Base-by-base conservation (phyloP, 2,888 invertebrate genomes). In the Colostygia pectinataria region DNA sequence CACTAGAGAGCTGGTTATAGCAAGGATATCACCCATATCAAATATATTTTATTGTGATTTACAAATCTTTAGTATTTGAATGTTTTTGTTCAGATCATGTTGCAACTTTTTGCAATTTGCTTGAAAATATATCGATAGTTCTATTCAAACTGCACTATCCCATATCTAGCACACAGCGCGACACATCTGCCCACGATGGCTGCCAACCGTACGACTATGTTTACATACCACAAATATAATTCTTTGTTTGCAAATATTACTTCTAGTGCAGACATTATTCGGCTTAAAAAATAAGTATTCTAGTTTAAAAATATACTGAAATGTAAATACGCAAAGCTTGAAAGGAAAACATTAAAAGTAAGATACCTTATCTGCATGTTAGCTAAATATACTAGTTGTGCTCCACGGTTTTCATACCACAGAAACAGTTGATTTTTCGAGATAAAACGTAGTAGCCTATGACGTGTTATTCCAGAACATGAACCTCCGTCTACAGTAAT, bases 161-260 rank as follows among this genome's bases (percentile, higher is more conserved):
- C 59, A 50, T 42, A 58, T 14, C 59, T 65, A 56, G 29, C 10
- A 8, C 39, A 9, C 36, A 55, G 50, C 60, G 65, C 62, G 69
- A 71, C 74, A 74, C 76, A 74, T 74, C 74, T 74, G 76, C 70
- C 63, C 57, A 48, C 57, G 61, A 63, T 60, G 57, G 54, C 57
- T 62, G 54, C 60, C 36, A 53, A 48, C 62, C 39, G 28, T 42
- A 15, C 15, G 8, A 40, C 33, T 12, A 45, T 68, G 67, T 71
- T 69, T 68, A 64, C 70, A 67, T 68, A 68, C 68, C 58, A 60
- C 65, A 57, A 71, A 73, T 69, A 74, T 75, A 71, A 72, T 74
- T 75, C 73, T 71, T 77, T 71, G 70, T 74, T 66, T 64, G 66
- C 71, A 68, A 74, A 77, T 71, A 69, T 66, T 53, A 59, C 63